Evolutionary conservation across 2,113 vertebrate species (phyloP).

Genomic region (Dromaius novaehollandiae): DNA sequence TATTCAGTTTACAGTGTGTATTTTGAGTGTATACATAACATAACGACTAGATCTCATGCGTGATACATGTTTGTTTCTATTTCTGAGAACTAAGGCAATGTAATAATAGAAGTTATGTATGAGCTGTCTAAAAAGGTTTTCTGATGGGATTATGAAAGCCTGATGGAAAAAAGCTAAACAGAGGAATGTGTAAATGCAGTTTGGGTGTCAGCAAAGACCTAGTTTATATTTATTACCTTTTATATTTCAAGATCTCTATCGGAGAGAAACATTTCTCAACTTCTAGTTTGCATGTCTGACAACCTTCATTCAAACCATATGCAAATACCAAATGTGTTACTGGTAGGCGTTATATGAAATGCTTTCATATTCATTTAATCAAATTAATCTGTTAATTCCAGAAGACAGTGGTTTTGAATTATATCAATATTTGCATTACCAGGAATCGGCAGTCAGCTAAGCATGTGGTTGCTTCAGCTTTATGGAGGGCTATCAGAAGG

Average conservation of each 20-base stretch:
- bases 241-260: constrained; percentile 66
- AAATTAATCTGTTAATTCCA: constrained; percentile 68
- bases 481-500: not conserved
- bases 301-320: constrained; percentile 79
- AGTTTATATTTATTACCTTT: not conserved
- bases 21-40: constrained; percentile 48
- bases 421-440: constrained; percentile 69
- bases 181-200: constrained; percentile 10
- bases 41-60: constrained; percentile 2
- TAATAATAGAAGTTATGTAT: not conserved
- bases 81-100: not conserved
- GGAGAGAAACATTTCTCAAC: constrained; percentile 65
- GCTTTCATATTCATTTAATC: constrained; percentile 69
- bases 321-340: constrained; percentile 78
- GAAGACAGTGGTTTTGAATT: constrained; percentile 60
- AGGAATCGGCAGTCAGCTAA: constrained; percentile 6
- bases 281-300: constrained; percentile 79
- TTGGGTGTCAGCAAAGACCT: not conserved
- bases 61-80: constrained; percentile 4
- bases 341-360: constrained; percentile 65
- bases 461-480: not conserved
- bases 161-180: not conserved
- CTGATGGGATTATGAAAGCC: not conserved
- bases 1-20: constrained; percentile 44
- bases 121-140: not conserved